Evolutionary conservation across 2,888 invertebrate genomes (phyloP).

Genomic region (Sarcophaga variegata): DNA sequence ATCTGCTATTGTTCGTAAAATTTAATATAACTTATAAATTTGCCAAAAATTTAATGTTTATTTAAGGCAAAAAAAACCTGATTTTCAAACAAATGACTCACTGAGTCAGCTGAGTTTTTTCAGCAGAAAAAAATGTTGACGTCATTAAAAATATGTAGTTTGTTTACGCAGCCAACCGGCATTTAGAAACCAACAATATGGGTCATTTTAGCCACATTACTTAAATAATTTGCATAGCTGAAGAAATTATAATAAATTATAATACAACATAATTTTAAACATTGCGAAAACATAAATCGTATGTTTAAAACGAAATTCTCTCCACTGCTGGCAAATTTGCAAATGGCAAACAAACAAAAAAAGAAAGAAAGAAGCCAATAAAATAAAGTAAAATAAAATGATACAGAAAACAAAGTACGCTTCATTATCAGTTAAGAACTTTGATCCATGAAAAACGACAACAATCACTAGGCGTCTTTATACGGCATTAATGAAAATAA

Average conservation of each 20-base stretch:
- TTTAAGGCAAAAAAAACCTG: too few species aligned
- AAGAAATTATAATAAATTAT: too few species aligned
- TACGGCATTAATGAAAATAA: not conserved
- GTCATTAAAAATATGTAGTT: slow-evolving; percentile 36
- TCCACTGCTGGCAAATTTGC: too few species aligned
- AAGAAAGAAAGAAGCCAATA: not conserved
- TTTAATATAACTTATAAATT: too few species aligned
- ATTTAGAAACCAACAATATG: slow-evolving; percentile 3
- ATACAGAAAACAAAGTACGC: slow-evolving; percentile 18
- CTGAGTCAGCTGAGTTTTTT: slow-evolving; percentile 29
- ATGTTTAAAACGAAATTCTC: not conserved
- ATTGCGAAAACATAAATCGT: not conserved
- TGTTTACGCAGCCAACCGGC: slow-evolving; percentile 45
- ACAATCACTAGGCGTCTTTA: too few species aligned
- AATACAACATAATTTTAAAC: too few species aligned
- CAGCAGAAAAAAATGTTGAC: slow-evolving; percentile 18
- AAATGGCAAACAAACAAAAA: too few species aligned
- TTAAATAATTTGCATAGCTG: not conserved
- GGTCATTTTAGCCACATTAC: not conserved
- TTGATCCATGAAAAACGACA: slow-evolving; percentile 16
- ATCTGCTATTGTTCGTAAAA: too few species aligned
- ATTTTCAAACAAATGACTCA: slow-evolving; percentile 5
- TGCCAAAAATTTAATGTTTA: too few species aligned
- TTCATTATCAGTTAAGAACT: slow-evolving; percentile 58
- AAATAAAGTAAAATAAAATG: slow-evolving; percentile 30